Evolutionary conservation across 1,140 invertebrate species (phyloP), one percentile per base, ranked within the genome.

Genomic region (Drosophila sucinea): DNA sequence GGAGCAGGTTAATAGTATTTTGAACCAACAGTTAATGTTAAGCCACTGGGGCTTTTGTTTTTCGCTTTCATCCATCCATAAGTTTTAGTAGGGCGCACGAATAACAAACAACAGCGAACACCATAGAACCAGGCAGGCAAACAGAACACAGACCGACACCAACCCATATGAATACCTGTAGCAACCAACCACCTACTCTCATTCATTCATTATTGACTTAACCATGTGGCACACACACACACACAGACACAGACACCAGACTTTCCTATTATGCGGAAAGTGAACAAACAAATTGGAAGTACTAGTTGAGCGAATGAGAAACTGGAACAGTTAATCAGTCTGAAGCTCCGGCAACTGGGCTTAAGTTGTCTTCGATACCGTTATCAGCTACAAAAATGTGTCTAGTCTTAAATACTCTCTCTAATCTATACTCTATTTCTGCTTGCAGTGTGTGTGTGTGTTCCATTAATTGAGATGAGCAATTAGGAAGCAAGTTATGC

Each of bases 21-120:
- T 58, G n/a, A 3, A 58, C 23, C 32, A 35, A 11, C 32, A 58
- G 30, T 35, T 58, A 35, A 35, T 58, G 32, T 32, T 33, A 35
- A 33, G 29, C 30, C 29, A 30, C 11, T 33, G 30, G n/a, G n/a
- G 56, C 30, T 17, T 58, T 58, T 58, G 30, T 29, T 58, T 54
- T 35, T 58, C 23, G 56, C 56, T 58, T 58, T 58, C 23, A 35
- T 58, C 55, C 23, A 35, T 58, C 55, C 56, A 58, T 35, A n/a
- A 35, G 17, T 58, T 58, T 58, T 58, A 51, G 32, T 58, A 35
- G 56, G 56, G 56, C 56, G 56, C 56, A 58, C 56, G 56, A 58
- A 58, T 58, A 32, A 35, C 33, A 58, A 58, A 58, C 32, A 58
- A 35, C n/a, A 30, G 30, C 32, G 30, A 57, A 33, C 27, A n/a